A percentile compares a stretch with the other conserved stretches of the same genome.
These are phyloP conservation scores for Aphyosemion australe DNA, from an alignment of 2,113 vertebrate genomes.

Conservation along the genomic window DNA sequence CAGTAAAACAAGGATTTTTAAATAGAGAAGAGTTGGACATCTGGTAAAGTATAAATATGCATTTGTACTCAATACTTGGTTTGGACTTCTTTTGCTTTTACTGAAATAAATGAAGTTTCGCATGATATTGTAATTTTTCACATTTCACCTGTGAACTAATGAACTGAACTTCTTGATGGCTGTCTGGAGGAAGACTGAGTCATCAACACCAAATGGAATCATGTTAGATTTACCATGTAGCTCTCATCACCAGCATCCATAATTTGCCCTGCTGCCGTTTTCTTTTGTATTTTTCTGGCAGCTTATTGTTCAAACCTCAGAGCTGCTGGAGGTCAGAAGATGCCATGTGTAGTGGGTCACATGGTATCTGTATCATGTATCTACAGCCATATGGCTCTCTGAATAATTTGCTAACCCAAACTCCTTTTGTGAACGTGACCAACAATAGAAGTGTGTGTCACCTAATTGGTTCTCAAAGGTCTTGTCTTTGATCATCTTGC, in stretches of 20 bases:
- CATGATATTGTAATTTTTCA: too few species aligned
- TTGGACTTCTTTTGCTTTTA: too few species aligned
- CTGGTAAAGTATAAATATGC: too few species aligned
- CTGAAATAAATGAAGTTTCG: too few species aligned
- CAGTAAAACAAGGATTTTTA: too few species aligned
- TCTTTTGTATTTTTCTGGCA: not conserved
- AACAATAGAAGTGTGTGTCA: not conserved
- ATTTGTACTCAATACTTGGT: too few species aligned
- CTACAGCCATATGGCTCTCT: slow-evolving; percentile 7
- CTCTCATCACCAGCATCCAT: not conserved
- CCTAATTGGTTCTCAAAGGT: not conserved
- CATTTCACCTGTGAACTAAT: too few species aligned
- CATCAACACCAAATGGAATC: too few species aligned
- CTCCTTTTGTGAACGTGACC: not conserved
- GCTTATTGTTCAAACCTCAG: slow-evolving; percentile 11
- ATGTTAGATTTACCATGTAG: not conserved
- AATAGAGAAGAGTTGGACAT: too few species aligned
- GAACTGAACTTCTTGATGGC: too few species aligned
- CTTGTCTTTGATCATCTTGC: not conserved
- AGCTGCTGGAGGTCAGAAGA: not conserved
- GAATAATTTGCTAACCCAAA: not conserved
- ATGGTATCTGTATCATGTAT: not conserved
- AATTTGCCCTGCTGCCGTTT: not conserved
- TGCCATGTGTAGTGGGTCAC: slow-evolving; percentile 10
- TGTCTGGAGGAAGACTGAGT: too few species aligned